These are phyloP conservation scores for Antennarius maculatus DNA, from an alignment of 2,797 vertebrate species.

Conservation along the genomic window DNA sequence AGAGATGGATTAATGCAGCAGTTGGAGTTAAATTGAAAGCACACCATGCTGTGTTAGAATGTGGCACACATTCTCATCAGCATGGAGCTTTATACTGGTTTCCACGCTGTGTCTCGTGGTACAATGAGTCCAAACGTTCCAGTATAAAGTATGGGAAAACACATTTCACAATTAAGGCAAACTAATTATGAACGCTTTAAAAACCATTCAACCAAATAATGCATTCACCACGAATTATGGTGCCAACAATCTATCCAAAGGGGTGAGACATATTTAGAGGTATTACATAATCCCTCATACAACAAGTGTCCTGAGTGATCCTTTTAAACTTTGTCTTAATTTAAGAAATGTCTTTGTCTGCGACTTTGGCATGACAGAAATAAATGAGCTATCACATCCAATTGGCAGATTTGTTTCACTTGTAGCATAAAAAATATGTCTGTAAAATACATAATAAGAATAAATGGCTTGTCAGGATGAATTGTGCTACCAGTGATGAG, in stretches of 20 bases:
- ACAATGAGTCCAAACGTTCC: slow-evolving; percentile 2
- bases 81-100: slow-evolving; percentile 28
- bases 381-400: slow-evolving; percentile 61
- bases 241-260: slow-evolving; percentile 8
- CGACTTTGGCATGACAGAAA: slow-evolving; percentile 51
- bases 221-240: slow-evolving; percentile 12
- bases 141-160: slow-evolving; percentile 17
- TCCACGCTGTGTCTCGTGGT: slow-evolving; percentile 2
- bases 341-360: slow-evolving; percentile 28
- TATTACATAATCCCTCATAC: slow-evolving; percentile 31
- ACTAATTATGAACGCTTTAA: slow-evolving; percentile 6
- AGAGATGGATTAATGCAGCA: slow-evolving; percentile 66
- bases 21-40: slow-evolving; percentile 56
- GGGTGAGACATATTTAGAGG: slow-evolving; percentile 28
- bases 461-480: slow-evolving; percentile 59
- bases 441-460: slow-evolving; percentile 57
- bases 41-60: slow-evolving; percentile 33
- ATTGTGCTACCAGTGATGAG: slow-evolving; percentile 40
- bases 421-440: slow-evolving; percentile 49
- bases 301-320: slow-evolving; percentile 40
- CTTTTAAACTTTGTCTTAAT: slow-evolving; percentile 45
- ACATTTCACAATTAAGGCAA: slow-evolving; percentile 1
- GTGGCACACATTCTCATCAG: slow-evolving; percentile 20
- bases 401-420: slow-evolving; percentile 59
- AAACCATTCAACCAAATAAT: slow-evolving; percentile 14